Percentiles rank a stretch among this genome's conserved stretches.
These are phyloP conservation scores for Pelecanus crispus DNA, from an alignment of 2,113 vertebrate genomes.

Conservation along the genomic window DNA sequence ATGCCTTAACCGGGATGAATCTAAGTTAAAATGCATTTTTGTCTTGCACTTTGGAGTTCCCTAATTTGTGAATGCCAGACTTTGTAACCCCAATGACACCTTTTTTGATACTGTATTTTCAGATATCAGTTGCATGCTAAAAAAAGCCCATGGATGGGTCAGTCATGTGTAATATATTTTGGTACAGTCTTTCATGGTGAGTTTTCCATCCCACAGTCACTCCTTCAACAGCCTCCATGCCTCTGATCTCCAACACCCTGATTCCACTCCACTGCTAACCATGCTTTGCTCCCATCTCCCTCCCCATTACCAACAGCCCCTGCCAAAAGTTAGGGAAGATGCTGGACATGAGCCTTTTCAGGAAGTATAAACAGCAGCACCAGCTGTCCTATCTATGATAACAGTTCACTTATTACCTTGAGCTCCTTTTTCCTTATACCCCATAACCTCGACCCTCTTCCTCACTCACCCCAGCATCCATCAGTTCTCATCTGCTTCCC, in stretches of 20 bases:
- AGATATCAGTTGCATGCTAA: neutral
- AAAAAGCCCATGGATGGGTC: neutral
- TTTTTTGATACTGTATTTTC: neutral
- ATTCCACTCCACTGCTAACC: neutral
- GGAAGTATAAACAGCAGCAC: neutral
- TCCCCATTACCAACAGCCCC: neutral
- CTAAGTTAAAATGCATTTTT: neutral
- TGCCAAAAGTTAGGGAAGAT: neutral
- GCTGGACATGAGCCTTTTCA: neutral
- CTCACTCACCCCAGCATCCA: neutral
- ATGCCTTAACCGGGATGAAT: neutral
- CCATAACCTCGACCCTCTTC: neutral
- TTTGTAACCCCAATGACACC: neutral
- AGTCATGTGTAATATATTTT: neutral
- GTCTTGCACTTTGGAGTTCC: neutral
- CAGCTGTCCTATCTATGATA: neutral
- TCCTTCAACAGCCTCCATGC: neutral
- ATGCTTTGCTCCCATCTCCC: neutral
- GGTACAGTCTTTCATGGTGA: neutral
- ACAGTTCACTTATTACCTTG: neutral
- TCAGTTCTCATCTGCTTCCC: neutral
- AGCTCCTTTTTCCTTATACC: neutral
- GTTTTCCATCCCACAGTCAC: neutral
- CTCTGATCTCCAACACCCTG: neutral
- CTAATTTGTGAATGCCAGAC: neutral